Evolutionary conservation across 2,888 invertebrate genomes (phyloP).

Genomic region (Ommatoiulus sabulosus): DNA sequence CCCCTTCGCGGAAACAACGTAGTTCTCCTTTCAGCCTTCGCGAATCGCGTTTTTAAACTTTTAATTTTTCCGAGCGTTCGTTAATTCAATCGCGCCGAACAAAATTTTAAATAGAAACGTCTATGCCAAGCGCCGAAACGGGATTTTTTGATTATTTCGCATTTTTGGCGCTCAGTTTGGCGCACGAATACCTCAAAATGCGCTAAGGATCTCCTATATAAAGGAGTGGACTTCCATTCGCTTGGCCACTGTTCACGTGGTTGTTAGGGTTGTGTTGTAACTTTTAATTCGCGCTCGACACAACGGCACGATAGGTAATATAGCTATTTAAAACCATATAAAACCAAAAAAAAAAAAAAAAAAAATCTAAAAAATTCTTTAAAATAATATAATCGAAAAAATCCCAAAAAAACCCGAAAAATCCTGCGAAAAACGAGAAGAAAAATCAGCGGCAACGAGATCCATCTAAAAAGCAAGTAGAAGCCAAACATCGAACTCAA

Average conservation of each 20-base stretch:
- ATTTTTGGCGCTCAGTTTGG: too few relatives aligned
- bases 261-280: neutral
- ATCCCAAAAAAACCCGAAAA: conserved; percentile 56
- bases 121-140: too few relatives aligned
- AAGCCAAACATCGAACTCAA: neutral
- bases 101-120: too few relatives aligned
- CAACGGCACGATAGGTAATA: neutral
- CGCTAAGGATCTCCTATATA: too few relatives aligned
- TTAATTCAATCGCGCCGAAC: too few relatives aligned
- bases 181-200: too few relatives aligned
- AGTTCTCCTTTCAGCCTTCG: too few relatives aligned
- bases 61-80: too few relatives aligned
- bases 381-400: conserved; percentile 21
- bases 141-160: too few relatives aligned
- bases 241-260: conserved; percentile 48
- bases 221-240: neutral
- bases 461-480: neutral
- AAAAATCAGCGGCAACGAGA: conserved; percentile 17
- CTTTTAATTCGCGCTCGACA: neutral
- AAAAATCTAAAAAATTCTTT: conserved; percentile 51
- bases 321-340: neutral
- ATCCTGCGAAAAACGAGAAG: conserved; percentile 3
- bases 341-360: neutral
- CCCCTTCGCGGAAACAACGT: too few relatives aligned
- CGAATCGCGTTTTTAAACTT: too few relatives aligned